phyloP scores from a whole-genome alignment of 2,888 invertebrate genomes.

The Agrilus biguttatus region DNA sequence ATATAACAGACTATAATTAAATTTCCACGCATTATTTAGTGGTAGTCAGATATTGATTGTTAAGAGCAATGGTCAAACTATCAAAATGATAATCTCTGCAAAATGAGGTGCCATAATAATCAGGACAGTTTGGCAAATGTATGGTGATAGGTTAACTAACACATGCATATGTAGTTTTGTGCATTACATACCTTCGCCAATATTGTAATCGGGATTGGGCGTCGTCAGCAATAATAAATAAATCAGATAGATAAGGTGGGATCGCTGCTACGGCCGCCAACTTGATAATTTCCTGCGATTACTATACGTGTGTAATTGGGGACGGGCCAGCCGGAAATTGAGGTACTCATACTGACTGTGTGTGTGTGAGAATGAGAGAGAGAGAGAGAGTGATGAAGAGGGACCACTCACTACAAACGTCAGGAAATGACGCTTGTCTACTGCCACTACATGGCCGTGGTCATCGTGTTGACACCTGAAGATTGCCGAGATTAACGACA shows the following conservation, averaged over 20 bases:
- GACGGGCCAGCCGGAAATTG: conserved; percentile 34
- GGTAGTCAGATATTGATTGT: too few relatives aligned
- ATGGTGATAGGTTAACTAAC: too few relatives aligned
- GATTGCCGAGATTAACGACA: conserved; percentile 14
- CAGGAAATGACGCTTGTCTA: conserved; percentile 33
- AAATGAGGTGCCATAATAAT: too few relatives aligned
- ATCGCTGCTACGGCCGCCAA: conserved; percentile 21
- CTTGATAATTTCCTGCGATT: conserved; percentile 35
- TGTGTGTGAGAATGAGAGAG: conserved; percentile 7
- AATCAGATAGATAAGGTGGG: conserved; percentile 27
- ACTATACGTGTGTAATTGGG: conserved; percentile 26
- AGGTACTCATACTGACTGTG: conserved; percentile 30
- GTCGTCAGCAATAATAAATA: conserved; percentile 11
- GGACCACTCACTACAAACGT: conserved; percentile 19
- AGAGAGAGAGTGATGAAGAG: not conserved
- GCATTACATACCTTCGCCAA: too few relatives aligned
- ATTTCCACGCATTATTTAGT: too few relatives aligned
- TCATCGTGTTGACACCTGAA: conserved; percentile 18
- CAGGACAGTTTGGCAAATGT: too few relatives aligned
- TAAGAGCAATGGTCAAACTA: too few relatives aligned
- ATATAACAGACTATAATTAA: too few relatives aligned
- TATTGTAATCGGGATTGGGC: not conserved
- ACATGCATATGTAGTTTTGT: too few relatives aligned
- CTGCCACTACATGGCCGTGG: conserved; percentile 14
- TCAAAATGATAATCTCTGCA: too few relatives aligned